Evolutionary conservation across 1,140 invertebrate species (phyloP).

Genomic region (Drosophila melanica): DNA sequence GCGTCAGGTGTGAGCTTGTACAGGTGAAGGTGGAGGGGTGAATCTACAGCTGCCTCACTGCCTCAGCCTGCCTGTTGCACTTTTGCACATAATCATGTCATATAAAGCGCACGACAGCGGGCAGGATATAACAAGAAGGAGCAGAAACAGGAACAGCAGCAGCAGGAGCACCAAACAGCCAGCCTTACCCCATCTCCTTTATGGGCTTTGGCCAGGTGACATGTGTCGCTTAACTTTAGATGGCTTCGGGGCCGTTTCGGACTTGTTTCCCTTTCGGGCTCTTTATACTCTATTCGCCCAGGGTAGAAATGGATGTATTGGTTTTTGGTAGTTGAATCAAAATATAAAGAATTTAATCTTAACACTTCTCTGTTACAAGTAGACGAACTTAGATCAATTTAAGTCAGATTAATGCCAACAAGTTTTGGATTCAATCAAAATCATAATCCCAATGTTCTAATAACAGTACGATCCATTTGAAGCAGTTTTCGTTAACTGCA

Average conservation of each 20-base stretch:
- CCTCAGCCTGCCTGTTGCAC: slow-evolving; percentile 65
- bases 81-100: slow-evolving; percentile 80
- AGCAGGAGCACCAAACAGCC: background rate
- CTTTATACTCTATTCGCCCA: background rate
- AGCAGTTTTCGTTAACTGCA: background rate
- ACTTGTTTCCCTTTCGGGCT: slow-evolving; percentile 30
- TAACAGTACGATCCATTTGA: no score
- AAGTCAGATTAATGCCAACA: no score
- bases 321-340: no score
- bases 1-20: slow-evolving; percentile 18
- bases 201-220: slow-evolving; percentile 53
- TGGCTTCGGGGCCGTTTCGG: slow-evolving; percentile 42
- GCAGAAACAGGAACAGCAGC: background rate
- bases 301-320: background rate
- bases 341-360: no score
- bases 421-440: no score
- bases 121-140: slow-evolving; percentile 61
- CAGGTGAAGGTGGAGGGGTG: slow-evolving; percentile 12
- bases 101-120: slow-evolving; percentile 67
- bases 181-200: slow-evolving; percentile 25
- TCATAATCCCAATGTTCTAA: no score
- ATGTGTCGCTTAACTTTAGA: slow-evolving; percentile 78
- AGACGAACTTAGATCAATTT: no score
- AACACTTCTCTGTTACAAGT: no score
- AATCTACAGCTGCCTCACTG: background rate